Evolutionary conservation across 2,888 invertebrate genomes (phyloP).

Genomic region (Sarcophaga subvicina): DNA sequence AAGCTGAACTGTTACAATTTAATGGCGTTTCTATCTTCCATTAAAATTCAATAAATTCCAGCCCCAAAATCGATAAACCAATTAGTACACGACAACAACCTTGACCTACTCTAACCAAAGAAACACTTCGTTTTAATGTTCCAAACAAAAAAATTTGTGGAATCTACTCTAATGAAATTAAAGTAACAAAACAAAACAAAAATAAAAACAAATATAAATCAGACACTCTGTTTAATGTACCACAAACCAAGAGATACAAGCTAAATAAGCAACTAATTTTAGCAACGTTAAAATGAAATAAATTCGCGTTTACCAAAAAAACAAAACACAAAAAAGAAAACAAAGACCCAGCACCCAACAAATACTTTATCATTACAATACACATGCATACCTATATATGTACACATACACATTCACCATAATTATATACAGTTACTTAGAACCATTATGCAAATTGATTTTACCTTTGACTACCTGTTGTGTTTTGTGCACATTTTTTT

Average conservation of each 20-base stretch:
- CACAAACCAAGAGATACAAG: neutral
- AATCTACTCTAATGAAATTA: neutral
- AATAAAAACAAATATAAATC: neutral
- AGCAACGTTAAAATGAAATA: neutral
- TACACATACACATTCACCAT: neutral
- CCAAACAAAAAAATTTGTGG: neutral
- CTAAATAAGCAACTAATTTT: neutral
- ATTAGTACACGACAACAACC: too few species aligned
- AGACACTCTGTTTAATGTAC: neutral
- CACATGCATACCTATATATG: neutral
- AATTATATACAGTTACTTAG: neutral
- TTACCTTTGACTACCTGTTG: slow-evolving; percentile 34
- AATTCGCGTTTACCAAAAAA: neutral
- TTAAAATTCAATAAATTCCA: too few species aligned
- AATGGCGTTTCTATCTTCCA: too few species aligned
- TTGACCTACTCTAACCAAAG: neutral
- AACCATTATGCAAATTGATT: slow-evolving; percentile 51
- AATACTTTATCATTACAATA: neutral
- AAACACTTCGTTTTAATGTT: neutral
- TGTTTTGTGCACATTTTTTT: neutral
- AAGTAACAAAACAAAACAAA: neutral
- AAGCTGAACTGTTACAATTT: too few species aligned
- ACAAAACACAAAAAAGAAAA: neutral
- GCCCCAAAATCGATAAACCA: too few species aligned
- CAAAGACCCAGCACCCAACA: neutral